Base-by-base conservation (phyloP, 2,888 invertebrate species). In the Drosophila tripunctata region DNA sequence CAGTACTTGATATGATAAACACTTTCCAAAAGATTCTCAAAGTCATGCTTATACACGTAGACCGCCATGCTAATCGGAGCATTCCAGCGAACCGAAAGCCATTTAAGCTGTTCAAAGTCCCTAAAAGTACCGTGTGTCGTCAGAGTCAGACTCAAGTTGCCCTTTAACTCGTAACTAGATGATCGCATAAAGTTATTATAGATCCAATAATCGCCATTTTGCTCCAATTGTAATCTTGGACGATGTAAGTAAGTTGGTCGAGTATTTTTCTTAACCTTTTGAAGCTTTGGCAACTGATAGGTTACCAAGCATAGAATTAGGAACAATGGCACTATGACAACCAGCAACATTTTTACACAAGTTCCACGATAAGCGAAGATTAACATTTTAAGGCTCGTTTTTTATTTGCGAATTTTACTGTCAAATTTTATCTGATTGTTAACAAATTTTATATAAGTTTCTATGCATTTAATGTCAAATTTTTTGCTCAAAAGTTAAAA, bases 171-270 rank as follows among this genome's bases (percentile, higher is more conserved):
- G 0, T 5, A 0, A 6, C 4, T 21, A 1, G n/a, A 2, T 3
- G 67, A 47, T 0, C 17, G 21, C 4, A 77, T 48, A 15, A 64
- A 77, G 14, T 67, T 35, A 30, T 72, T 50, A n/a, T 36, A 54
- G 21, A 78, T 62, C 75, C 77, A 78, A 19, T 64, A 77, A 1
- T 72, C 45, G 1, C 75, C 75, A 56, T 66, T 74, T 36, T 78
- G 78, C 24, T 67, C 58, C 8, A 77, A 17, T 22, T 54, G 41
- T 44, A 78, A 60, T 0, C 3, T 27, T 3, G 62, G 22, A 1
- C 21, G 22, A 0, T 43, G 6, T 0, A 64, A 31, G 5, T 2
- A 4, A 6, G 3, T 2, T 0, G 35, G 4, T 8, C 7, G 2
- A 1, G 4, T 2, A 1, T 0, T 24, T 10, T 27, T 33, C 10